Conservation (phyloP, 2,888 invertebrate species). For the Hemistola chrysoprasaria region DNA sequence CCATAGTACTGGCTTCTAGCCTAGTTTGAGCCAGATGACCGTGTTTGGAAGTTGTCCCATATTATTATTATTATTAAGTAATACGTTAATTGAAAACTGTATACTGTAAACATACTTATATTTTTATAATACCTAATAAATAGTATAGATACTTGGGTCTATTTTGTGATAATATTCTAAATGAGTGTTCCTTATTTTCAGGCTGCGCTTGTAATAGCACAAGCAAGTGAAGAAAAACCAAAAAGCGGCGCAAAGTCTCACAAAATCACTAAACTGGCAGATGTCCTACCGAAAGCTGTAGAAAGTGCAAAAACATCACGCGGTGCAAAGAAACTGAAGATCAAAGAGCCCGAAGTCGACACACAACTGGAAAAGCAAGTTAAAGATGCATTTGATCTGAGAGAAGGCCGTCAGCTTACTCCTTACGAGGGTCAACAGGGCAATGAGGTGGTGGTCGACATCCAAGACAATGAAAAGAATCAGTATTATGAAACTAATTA, state of each 20-base stretch:
- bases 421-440: slow-evolving; percentile 45
- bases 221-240: slow-evolving; percentile 55
- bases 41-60: no score
- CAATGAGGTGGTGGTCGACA: slow-evolving; percentile 87
- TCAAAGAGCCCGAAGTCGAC: slow-evolving; percentile 9
- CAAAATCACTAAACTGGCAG: slow-evolving; percentile 17
- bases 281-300: slow-evolving; percentile 20
- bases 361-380: slow-evolving; percentile 9
- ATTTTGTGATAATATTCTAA: no score
- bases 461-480: slow-evolving; percentile 87
- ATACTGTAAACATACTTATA: no score
- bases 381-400: slow-evolving; percentile 28
- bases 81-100: no score
- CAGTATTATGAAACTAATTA: slow-evolving; percentile 90
- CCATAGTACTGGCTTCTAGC: no score
- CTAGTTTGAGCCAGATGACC: no score
- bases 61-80: no score
- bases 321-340: not conserved
- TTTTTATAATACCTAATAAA: no score
- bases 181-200: slow-evolving; percentile 45
- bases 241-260: slow-evolving; percentile 40
- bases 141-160: no score
- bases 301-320: slow-evolving; percentile 9
- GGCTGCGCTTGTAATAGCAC: slow-evolving; percentile 60
- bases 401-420: slow-evolving; percentile 48